phyloP scores from a whole-genome alignment of 2,113 vertebrate species.

The Hippocampus mohnikei region DNA sequence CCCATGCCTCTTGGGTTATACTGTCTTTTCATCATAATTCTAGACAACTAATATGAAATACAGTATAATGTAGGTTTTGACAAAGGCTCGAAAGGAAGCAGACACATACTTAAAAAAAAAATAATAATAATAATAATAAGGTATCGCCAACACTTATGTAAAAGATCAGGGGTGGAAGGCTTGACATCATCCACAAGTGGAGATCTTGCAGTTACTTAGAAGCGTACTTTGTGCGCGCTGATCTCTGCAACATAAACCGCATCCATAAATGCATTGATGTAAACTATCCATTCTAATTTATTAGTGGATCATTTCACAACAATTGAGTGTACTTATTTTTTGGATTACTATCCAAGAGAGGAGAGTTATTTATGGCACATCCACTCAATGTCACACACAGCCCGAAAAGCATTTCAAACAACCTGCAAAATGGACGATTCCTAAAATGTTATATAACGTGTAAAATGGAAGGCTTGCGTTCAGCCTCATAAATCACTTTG shows the following conservation, averaged over 20 bases:
- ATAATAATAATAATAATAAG: no score
- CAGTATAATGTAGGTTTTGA: no score
- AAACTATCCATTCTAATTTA: background rate
- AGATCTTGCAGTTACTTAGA: no score
- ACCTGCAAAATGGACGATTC: background rate
- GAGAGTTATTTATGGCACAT: background rate
- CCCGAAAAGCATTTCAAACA: background rate
- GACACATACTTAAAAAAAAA: no score
- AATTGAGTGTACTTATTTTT: background rate
- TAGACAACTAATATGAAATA: background rate
- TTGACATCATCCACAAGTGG: no score
- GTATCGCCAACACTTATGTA: no score
- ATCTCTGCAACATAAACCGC: no score
- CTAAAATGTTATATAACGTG: background rate
- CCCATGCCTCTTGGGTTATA: background rate
- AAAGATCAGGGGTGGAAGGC: no score
- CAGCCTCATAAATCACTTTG: conserved; percentile 31
- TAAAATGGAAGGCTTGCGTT: conserved; percentile 4
- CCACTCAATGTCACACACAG: conserved; percentile 4
- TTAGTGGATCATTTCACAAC: background rate
- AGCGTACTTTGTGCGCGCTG: no score
- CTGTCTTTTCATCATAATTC: background rate
- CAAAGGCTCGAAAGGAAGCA: no score
- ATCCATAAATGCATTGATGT: conserved; percentile 2
- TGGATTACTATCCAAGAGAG: background rate